Evolutionary conservation across 1,140 invertebrate species (phyloP), one percentile per base, ranked within the genome.

Genomic region (Drosophila nigrodunni): DNA sequence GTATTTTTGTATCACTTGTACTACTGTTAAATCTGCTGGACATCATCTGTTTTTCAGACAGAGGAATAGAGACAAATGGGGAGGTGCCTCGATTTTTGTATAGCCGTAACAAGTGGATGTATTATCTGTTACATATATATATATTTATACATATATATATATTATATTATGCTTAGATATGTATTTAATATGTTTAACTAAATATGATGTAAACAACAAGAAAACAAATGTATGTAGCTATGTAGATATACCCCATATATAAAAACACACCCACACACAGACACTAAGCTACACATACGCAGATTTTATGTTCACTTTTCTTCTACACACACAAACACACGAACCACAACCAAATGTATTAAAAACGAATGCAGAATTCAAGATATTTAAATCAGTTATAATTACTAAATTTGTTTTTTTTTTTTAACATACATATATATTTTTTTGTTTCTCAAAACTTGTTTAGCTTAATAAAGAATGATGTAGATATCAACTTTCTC

Each of bases 141-240:
- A 75, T 73, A 87, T 37, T 68, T 80, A 79, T 79, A 44, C 39
- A 71, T 43, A 71, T 66, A 54, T 62, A 61, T 55, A 54, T 70
- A 70, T 50, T 57, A 62, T 71, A 66, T 65, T 71, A 66, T 65
- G 52, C 54, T 37, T 76, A 80, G 74, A 88, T 77, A 67, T 83
- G 73, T 87, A 87, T 87, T 87, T 87, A 87, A 88, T 87, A 87
- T 87, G 83, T 87, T 87, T 83, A 87, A 83, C 52, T 66, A 64
- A 87, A 71, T 80, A 71, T 74, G 61, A 81, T 75, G 79, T 67
- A 79, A 83, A 74, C 72, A 60, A 30, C 25, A 30, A 30, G 4
- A 30, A 30, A 30, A 30, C 25, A 70, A 72, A 58, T 77, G 79
- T 82, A 82, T 79, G 82, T 86, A 86, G 82, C 74, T 86, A 86